Evolutionary conservation across 2,888 invertebrate species (phyloP), one percentile per base, ranked within the genome.

Genomic region (Iselma pallidipennis): DNA sequence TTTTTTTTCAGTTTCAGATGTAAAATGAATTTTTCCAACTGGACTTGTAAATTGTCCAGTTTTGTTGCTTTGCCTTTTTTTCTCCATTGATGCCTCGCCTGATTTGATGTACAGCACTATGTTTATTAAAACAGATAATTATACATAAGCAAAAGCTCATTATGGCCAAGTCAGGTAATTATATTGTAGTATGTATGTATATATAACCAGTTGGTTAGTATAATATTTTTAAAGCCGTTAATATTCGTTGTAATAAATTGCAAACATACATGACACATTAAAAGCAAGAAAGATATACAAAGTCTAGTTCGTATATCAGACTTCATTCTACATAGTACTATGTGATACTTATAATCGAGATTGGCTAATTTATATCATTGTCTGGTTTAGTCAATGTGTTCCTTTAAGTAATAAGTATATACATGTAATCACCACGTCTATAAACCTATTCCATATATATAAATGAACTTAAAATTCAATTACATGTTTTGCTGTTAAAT

Each of bases 201-300:
- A 68, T 69, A 70, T 68, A 70, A 70, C 67, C 65, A 66, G 55
- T 61, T 49, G 56, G 52, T 58, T 21, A 7, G 37, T 37, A 37
- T 37, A 45, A 50, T 61, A 61, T 63, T 68, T 65, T 63, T 64
- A 55, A 54, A 61, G 59, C 55, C 59, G 66, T 59, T 69, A 65
- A 70, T 72, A 71, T 69, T 70, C 68, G 68, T 69, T 67, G 74
- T 72, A 75, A 78, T 78, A 78, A 78, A 78, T 78, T 74, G 72
- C 70, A 67, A 71, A 62, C 68, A 70, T 73, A 78, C 76, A 78
- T 75, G 78, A 75, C 76, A 76, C 71, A 76, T 75, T 78, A 78
- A 78, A 77, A 78, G 77, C 77, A 71, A 63, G 63, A 66, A 64
- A 75, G 74, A 74, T 74, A 74, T 73, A 72, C 68, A 61, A 67